A percentile compares a stretch with the other conserved stretches of the same genome.
These are phyloP conservation scores for Tetramorium simillimum DNA, from an alignment of 1,140 invertebrate species.

Conservation along the genomic window DNA sequence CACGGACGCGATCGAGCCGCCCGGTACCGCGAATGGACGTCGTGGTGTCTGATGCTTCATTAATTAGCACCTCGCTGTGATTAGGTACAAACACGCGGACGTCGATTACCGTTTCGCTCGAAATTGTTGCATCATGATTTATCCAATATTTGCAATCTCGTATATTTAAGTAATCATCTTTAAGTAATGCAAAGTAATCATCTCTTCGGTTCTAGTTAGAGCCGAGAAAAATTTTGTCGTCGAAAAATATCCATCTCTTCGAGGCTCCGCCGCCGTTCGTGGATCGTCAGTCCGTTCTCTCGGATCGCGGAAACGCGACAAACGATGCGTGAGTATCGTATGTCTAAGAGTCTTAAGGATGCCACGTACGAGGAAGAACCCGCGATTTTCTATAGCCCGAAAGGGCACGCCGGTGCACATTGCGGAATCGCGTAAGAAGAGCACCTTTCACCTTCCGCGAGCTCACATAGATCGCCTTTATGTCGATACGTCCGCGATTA, in stretches of 20 bases:
- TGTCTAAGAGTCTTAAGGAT: neutral
- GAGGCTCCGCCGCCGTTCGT: neutral
- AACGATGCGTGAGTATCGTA: neutral
- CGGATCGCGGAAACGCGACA: constrained; percentile 3
- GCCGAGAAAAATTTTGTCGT: neutral
- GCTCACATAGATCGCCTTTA: constrained; percentile 53
- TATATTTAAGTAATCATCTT: neutral
- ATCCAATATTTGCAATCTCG: neutral
- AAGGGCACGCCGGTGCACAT: constrained; percentile 76
- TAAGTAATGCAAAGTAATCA: neutral
- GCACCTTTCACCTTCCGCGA: constrained; percentile 79
- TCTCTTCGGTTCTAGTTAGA: neutral
- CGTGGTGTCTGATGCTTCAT: neutral
- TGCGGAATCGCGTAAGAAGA: constrained; percentile 83
- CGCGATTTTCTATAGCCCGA: constrained; percentile 71
- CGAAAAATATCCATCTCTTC: neutral
- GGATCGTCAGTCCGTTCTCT: neutral
- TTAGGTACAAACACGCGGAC: neutral
- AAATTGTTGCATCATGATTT: neutral
- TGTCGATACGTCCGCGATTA: constrained; percentile 44
- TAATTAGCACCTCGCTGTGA: constrained; percentile 17
- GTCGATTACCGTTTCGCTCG: neutral
- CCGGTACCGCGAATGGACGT: neutral
- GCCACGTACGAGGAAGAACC: constrained; percentile 67
- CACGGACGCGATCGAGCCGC: neutral